phyloP scores from a whole-genome alignment of 2,797 vertebrate species.

The Chelon auratus region DNA sequence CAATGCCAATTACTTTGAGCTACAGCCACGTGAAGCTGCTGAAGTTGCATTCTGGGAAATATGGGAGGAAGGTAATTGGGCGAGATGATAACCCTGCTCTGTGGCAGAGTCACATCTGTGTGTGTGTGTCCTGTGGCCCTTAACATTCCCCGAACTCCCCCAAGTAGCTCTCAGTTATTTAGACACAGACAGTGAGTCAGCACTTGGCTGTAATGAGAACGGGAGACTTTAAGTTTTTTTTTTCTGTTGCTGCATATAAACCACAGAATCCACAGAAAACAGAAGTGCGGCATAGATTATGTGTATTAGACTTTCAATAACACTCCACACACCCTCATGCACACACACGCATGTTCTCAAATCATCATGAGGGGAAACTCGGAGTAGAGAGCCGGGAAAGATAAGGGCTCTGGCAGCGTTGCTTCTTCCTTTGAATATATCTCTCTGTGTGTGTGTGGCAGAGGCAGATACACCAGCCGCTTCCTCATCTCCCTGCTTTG shows the following conservation, averaged over 20 bases:
- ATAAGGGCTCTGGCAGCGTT: constrained; percentile 54
- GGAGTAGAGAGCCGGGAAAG: constrained; percentile 47
- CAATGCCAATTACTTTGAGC: constrained; percentile 60
- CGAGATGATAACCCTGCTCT: constrained; percentile 56
- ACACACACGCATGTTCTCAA: constrained; percentile 13
- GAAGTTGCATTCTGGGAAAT: constrained; percentile 71
- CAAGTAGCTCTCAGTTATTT: constrained; percentile 55
- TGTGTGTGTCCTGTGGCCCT: constrained; percentile 44
- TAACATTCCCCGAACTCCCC: constrained; percentile 39
- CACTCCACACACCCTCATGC: constrained; percentile 3
- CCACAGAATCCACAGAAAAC: not conserved
- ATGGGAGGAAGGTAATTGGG: constrained; percentile 66
- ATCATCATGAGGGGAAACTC: constrained; percentile 48
- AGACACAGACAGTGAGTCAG: constrained; percentile 62
- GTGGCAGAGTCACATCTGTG: constrained; percentile 31
- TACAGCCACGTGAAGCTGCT: constrained; percentile 30
- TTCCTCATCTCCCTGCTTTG: constrained; percentile 59
- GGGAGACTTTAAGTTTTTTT: constrained; percentile 24
- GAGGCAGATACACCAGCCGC: constrained; percentile 53
- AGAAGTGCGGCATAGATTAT: not conserved
- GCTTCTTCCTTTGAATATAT: constrained; percentile 43
- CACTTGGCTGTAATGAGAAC: constrained; percentile 55
- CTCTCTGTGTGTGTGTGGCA: constrained; percentile 37
- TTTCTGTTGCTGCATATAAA: not conserved
- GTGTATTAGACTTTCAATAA: constrained; percentile 18